Evolutionary conservation across 2,113 vertebrate genomes (phyloP).

Genomic region (Takifugu bimaculatus): DNA sequence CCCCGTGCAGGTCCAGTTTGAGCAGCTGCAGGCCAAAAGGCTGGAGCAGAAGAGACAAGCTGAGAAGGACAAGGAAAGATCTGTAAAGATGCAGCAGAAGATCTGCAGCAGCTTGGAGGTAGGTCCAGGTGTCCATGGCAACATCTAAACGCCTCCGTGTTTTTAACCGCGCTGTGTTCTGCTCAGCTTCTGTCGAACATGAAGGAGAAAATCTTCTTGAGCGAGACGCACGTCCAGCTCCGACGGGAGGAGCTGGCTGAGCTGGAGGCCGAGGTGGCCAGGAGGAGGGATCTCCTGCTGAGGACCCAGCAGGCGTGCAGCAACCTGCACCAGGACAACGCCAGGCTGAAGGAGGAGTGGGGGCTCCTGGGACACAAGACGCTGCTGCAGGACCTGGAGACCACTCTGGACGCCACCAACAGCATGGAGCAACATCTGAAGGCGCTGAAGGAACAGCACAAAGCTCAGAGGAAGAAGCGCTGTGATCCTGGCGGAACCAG

Average conservation of each 20-base stretch:
- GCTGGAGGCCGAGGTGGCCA: slow-evolving; percentile 57
- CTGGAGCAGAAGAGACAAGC: slow-evolving; percentile 68
- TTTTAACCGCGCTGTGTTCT: no score
- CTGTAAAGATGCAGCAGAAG: slow-evolving; percentile 69
- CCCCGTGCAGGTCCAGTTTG: slow-evolving; percentile 67
- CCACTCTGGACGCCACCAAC: slow-evolving; percentile 57
- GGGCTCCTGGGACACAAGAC: slow-evolving; percentile 77
- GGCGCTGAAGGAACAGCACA: slow-evolving; percentile 50
- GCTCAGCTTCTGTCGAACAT: slow-evolving; percentile 73
- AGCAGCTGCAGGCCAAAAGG: slow-evolving; percentile 77
- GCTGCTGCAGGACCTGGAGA: slow-evolving; percentile 78
- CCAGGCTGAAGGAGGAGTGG: slow-evolving; percentile 60
- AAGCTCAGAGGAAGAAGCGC: slow-evolving; percentile 32
- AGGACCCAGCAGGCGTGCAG: slow-evolving; percentile 69
- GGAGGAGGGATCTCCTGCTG: slow-evolving; percentile 66
- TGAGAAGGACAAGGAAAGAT: slow-evolving; percentile 69
- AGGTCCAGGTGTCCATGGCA: not conserved
- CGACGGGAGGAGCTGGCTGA: slow-evolving; percentile 60
- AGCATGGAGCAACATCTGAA: slow-evolving; percentile 64
- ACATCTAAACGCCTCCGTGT: no score
- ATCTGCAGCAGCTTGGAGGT: slow-evolving; percentile 64
- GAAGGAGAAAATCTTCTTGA: slow-evolving; percentile 80
- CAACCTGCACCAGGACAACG: slow-evolving; percentile 65
- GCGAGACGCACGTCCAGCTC: slow-evolving; percentile 66
- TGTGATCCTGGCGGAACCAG: slow-evolving; percentile 39